Conservation (phyloP, 2,797 vertebrate genomes). For the Rhinophrynus dorsalis region DNA sequence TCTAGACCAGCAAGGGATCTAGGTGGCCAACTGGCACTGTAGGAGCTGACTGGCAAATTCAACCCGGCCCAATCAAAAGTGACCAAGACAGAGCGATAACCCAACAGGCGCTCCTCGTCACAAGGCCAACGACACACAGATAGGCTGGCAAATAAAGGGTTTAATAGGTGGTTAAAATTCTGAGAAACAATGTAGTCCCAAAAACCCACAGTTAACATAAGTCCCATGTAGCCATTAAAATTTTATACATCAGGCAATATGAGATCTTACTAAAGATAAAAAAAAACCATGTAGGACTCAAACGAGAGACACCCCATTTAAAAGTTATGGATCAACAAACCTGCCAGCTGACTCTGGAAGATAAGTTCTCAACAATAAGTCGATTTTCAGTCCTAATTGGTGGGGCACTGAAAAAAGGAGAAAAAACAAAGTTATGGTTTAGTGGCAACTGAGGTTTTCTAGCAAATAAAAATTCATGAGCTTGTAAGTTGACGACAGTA, state of each 20-base stretch:
- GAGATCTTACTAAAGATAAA: slow-evolving; percentile 52
- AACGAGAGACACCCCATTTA: slow-evolving; percentile 38
- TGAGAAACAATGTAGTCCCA: slow-evolving; percentile 68
- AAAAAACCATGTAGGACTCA: not conserved
- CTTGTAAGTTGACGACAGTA: too few relatives aligned
- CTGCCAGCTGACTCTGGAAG: slow-evolving; percentile 97
- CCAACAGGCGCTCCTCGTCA: slow-evolving; percentile 91
- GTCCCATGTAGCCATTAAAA: slow-evolving; percentile 56
- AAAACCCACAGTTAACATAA: not conserved
- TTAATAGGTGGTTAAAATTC: slow-evolving; percentile 99
- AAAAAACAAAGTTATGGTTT: slow-evolving; percentile 11
- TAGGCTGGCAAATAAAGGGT: slow-evolving; percentile 99
- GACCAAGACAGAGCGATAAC: slow-evolving; percentile 96
- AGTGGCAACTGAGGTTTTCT: not conserved
- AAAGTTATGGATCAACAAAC: slow-evolving; percentile 73
- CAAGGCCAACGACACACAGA: slow-evolving; percentile 99
- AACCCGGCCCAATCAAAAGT: slow-evolving; percentile 97
- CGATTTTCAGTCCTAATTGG: slow-evolving; percentile 95
- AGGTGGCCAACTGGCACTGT: slow-evolving; percentile 80
- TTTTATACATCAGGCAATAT: not conserved
- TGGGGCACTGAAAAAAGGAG: slow-evolving; percentile 81
- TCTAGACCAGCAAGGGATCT: slow-evolving; percentile 84
- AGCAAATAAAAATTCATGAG: too few relatives aligned
- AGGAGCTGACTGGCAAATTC: slow-evolving; percentile 90
- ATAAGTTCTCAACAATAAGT: slow-evolving; percentile 94